A percentile compares a stretch with the other conserved stretches of the same genome.
Conservation (phyloP, 2,797 vertebrate species). For the Sparus aurata region DNA sequence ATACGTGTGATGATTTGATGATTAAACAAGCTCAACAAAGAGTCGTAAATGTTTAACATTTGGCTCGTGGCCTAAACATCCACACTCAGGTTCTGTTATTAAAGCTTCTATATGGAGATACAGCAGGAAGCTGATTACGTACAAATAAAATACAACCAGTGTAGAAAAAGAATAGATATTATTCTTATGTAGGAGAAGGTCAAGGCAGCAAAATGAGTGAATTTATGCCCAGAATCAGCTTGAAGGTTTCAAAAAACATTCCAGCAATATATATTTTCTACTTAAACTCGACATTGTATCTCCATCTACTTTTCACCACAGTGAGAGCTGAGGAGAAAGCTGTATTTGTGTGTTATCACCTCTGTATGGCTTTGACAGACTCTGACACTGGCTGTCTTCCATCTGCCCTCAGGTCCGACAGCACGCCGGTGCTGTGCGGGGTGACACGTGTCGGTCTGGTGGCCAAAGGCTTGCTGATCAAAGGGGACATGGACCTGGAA, state of each 20-base stretch:
- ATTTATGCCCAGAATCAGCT: not conserved
- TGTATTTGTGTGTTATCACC: constrained; percentile 11
- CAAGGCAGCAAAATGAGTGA: not conserved
- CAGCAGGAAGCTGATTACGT: not conserved
- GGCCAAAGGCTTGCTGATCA: constrained; percentile 95
- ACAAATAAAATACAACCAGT: not conserved
- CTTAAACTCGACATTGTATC: too few species aligned
- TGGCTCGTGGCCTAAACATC: constrained; percentile 12
- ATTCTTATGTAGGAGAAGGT: not conserved
- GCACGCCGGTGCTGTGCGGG: constrained; percentile 88
- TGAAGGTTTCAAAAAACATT: not conserved
- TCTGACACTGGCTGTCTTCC: constrained; percentile 53
- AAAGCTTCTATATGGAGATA: not conserved
- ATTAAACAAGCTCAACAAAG: constrained; percentile 31
- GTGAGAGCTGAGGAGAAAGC: not conserved
- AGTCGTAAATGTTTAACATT: constrained; percentile 16
- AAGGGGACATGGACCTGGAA: constrained; percentile 93
- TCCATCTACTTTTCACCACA: not conserved
- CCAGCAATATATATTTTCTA: not conserved
- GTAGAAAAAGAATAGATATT: not conserved
- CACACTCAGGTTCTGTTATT: not conserved
- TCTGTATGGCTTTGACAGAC: not conserved
- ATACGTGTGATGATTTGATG: constrained; percentile 19
- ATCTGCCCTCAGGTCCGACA: constrained; percentile 79
- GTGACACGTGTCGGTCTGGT: constrained; percentile 94